A percentile compares a stretch with the other conserved stretches of the same genome.
These are phyloP conservation scores for Leptinotarsa tumamoca DNA, from an alignment of 2,888 invertebrate species.

Conservation along the genomic window DNA sequence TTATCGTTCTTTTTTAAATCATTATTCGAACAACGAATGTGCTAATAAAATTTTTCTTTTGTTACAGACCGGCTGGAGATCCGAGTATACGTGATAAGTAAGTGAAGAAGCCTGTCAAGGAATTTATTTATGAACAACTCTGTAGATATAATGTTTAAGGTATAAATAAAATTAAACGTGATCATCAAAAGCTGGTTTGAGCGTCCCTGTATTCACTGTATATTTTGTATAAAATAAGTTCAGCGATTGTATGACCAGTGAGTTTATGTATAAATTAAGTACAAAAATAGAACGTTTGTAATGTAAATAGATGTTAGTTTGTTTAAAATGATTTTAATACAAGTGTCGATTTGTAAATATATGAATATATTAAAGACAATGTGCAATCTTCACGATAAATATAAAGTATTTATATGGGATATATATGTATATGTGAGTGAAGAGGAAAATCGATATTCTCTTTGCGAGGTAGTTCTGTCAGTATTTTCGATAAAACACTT, in stretches of 20 bases:
- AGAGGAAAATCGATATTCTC: conserved; percentile 34
- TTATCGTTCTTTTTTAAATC: no score
- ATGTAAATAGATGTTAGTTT: conserved; percentile 65
- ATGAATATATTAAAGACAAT: conserved; percentile 55
- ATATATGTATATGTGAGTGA: conserved; percentile 45
- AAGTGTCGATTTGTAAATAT: conserved; percentile 60
- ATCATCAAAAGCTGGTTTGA: conserved; percentile 55
- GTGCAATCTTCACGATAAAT: conserved; percentile 60
- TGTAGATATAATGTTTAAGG: conserved; percentile 55
- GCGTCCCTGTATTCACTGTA: conserved; percentile 54
- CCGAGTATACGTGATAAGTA: conserved; percentile 92
- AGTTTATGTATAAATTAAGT: conserved; percentile 63
- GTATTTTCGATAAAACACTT: neutral
- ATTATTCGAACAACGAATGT: neutral
- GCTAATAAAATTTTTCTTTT: conserved; percentile 56
- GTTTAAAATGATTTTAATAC: conserved; percentile 62
- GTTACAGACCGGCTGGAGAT: conserved; percentile 90
- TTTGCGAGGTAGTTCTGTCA: conserved; percentile 27
- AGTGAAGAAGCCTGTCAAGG: conserved; percentile 48
- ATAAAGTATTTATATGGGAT: conserved; percentile 51
- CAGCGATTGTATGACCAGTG: conserved; percentile 57
- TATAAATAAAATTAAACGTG: conserved; percentile 53
- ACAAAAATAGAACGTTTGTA: conserved; percentile 64
- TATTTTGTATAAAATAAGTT: conserved; percentile 49
- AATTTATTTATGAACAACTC: conserved; percentile 55